Base-by-base conservation (phyloP, 1,140 invertebrate genomes). In the Aethina tumida region DNA sequence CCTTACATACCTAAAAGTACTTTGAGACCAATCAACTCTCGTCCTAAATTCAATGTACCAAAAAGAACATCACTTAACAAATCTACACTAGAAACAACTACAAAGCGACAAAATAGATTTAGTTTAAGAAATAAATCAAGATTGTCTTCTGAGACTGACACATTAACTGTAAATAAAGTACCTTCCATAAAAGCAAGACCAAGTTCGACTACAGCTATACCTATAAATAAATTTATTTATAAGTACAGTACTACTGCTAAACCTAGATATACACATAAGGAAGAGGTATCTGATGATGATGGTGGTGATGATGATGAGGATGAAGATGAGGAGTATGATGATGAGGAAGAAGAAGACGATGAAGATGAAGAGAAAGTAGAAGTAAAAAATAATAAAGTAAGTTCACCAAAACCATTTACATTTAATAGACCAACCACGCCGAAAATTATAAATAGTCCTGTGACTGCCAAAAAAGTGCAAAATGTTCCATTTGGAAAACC, bases 261-360 rank as follows among this genome's bases (percentile, higher is more conserved):
- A 39, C 19, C 24, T n/a, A 2, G 10, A 15, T 28, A 26, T 29
- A 20, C 22, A 18, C 4, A 12, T 20, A 14, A 29, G 4, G 31
- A 12, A 1, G 29, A 19, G 12, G 26, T 24, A 13, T 22, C 43
- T 6, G 16, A 45, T 35, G 27, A 16, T 20, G 33, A 43, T 22
- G 15, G 32, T 31, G 41, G 27, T n/a, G 21, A 40, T 8, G 38
- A 47, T 27, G 26, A 42, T 56, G 64, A 71, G 17, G 67, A 68
- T 46, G 63, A 68, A 34, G 50, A 65, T 36, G 45, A 66, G 1
- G 66, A 65, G 33, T 62, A 66, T 39, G 66, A 69, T 48, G 57
- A 62, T 12, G 62, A 68, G 41, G 62, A 63, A 49, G 59, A 64
- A 41, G 64, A 67, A 18, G 62, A 63, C 29, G 56, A 58, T 27